Conservation (phyloP, 2,113 vertebrate species). For the Eptesicus fuscus region DNA sequence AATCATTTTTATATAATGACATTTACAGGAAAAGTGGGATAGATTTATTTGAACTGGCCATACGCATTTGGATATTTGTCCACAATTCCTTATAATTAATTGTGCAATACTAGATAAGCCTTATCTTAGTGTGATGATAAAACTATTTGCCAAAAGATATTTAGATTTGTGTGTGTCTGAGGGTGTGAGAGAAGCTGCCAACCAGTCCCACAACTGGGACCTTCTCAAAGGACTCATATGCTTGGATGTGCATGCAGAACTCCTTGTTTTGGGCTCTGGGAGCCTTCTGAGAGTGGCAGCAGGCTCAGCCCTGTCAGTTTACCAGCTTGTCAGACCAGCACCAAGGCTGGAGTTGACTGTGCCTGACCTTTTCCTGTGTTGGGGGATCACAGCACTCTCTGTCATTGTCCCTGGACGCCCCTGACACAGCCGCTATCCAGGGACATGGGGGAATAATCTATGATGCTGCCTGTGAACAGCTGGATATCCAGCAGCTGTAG, state of each 20-base stretch:
- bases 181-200: conserved; percentile 79
- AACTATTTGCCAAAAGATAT: too few relatives aligned
- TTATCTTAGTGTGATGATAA: background rate
- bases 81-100: background rate
- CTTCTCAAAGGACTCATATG: conserved; percentile 86
- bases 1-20: background rate
- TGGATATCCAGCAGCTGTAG: conserved; percentile 86
- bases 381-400: conserved; percentile 87
- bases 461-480: conserved; percentile 86
- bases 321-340: conserved; percentile 80
- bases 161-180: background rate
- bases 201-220: conserved; percentile 80
- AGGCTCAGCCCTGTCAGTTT: conserved; percentile 84
- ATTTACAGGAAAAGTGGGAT: background rate
- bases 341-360: conserved; percentile 81
- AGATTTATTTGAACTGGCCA: background rate
- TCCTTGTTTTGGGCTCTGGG: conserved; percentile 81
- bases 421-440: conserved; percentile 85
- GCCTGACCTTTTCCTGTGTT: conserved; percentile 84
- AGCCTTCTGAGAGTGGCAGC: conserved; percentile 86
- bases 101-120: background rate
- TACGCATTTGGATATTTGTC: background rate
- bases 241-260: conserved; percentile 83
- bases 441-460: conserved; percentile 87
- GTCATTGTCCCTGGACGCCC: conserved; percentile 78